These are phyloP conservation scores for Pseudococcus longispinus DNA, from an alignment of 2,888 invertebrate species.

Conservation along the genomic window DNA sequence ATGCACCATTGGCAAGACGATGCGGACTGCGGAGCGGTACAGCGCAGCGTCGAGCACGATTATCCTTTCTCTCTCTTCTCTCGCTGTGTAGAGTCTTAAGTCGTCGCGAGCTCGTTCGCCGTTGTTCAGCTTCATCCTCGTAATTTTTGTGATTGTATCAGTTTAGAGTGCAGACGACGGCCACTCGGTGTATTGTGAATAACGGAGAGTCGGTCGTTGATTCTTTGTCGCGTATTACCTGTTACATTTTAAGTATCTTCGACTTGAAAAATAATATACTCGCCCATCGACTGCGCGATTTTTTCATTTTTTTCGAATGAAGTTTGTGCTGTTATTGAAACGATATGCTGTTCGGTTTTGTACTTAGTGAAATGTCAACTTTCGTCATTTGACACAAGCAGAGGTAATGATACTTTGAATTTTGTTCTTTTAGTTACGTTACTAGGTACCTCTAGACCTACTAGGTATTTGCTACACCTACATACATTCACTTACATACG, in stretches of 20 bases:
- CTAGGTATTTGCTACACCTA: no score
- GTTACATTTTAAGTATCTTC: background rate
- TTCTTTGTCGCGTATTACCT: background rate
- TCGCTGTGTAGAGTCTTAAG: background rate
- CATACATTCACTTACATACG: no score
- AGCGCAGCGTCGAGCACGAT: background rate
- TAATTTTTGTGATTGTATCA: constrained; percentile 20
- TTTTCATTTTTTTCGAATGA: constrained; percentile 18
- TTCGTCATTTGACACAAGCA: background rate
- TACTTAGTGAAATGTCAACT: background rate
- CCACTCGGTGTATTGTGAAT: background rate
- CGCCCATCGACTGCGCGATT: background rate
- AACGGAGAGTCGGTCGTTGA: background rate
- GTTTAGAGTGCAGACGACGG: background rate
- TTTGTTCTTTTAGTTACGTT: background rate
- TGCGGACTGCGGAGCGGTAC: background rate
- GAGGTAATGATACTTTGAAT: background rate
- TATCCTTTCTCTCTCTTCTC: constrained; percentile 14
- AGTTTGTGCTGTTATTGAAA: background rate
- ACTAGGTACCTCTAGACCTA: background rate
- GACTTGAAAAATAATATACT: background rate
- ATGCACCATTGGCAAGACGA: background rate
- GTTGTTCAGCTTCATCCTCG: constrained; percentile 26
- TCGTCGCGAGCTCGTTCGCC: background rate
- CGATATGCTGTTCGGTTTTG: constrained; percentile 48